phyloP scores from a whole-genome alignment of 2,888 invertebrate species.

The Sisyra terminalis region DNA sequence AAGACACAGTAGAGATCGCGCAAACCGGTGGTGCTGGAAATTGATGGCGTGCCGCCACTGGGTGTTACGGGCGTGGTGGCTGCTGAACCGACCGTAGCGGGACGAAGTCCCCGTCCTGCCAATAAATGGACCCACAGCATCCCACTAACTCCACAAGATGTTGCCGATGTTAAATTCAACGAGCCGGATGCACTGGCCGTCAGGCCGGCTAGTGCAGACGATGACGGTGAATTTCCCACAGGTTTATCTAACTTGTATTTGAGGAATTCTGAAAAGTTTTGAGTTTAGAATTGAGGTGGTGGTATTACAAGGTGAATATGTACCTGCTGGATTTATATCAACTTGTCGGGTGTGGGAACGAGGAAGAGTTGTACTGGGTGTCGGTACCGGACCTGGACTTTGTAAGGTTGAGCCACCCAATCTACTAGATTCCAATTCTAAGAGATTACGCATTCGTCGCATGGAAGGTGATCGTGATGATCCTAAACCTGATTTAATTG shows the following conservation, averaged over 20 bases:
- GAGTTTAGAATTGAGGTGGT: background rate
- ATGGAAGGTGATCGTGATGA: conserved; percentile 52
- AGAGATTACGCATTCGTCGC: conserved; percentile 61
- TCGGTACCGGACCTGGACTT: conserved; percentile 56
- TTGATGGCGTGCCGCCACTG: conserved; percentile 31
- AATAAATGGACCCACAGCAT: conserved; percentile 81
- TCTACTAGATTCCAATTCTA: conserved; percentile 45
- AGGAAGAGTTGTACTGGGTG: conserved; percentile 61
- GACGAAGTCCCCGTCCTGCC: conserved; percentile 72
- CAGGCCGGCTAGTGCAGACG: conserved; percentile 20
- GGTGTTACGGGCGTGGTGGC: conserved; percentile 56
- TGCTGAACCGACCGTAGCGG: conserved; percentile 48
- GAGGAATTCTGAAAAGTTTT: conserved; percentile 51
- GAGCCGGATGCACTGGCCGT: conserved; percentile 12
- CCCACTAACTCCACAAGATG: conserved; percentile 47
- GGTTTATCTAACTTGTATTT: conserved; percentile 82
- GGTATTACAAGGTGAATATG: conserved; percentile 11
- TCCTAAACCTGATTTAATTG: conserved; percentile 25
- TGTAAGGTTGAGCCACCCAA: conserved; percentile 38
- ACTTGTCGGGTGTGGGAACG: conserved; percentile 52
- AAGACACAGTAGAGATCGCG: conserved; percentile 94
- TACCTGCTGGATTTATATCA: conserved; percentile 80
- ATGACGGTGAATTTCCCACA: conserved; percentile 38
- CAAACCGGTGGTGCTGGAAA: conserved; percentile 32
- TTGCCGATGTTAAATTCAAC: background rate